Percentiles rank a stretch among this genome's conserved stretches.
Evolutionary conservation across 2,888 invertebrate genomes (phyloP).

Genomic region (Odontocerum albicorne): DNA sequence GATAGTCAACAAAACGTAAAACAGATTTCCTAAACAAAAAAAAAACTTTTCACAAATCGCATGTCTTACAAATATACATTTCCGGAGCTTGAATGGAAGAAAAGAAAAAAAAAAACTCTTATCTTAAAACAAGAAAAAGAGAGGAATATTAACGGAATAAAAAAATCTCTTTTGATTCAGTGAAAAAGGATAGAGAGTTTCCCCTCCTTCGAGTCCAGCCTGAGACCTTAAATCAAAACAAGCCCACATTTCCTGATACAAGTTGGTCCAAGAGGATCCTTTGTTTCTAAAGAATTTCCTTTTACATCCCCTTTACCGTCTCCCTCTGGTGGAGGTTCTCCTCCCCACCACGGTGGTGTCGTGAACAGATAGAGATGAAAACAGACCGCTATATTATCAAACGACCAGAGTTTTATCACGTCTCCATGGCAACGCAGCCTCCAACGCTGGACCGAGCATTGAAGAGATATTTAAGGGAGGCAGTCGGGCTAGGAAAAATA

Average conservation of each 20-base stretch:
- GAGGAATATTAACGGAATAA: slow-evolving; percentile 34
- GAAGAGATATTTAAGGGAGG: neutral
- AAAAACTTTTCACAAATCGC: slow-evolving; percentile 31
- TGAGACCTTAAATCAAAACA: slow-evolving; percentile 1
- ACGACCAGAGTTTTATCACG: slow-evolving; percentile 60
- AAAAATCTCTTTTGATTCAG: slow-evolving; percentile 36
- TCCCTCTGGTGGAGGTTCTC: neutral
- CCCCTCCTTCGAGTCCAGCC: slow-evolving; percentile 8
- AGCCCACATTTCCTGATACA: neutral
- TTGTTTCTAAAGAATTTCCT: neutral
- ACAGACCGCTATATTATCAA: slow-evolving; percentile 46
- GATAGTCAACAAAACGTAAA: no score
- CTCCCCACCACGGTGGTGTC: slow-evolving; percentile 17
- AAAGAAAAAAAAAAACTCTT: no score
- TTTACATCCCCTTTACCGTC: slow-evolving; percentile 5
- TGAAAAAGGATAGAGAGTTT: slow-evolving; percentile 30
- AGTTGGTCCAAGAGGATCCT: neutral
- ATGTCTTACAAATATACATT: no score
- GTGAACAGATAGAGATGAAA: slow-evolving; percentile 29
- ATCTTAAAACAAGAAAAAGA: slow-evolving; percentile 19
- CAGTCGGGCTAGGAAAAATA: no score
- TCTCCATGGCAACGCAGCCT: slow-evolving; percentile 50
- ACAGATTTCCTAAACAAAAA: neutral
- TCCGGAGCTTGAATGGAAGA: no score
- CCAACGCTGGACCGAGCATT: neutral